Base-by-base conservation (phyloP, 2,113 vertebrate genomes). In the Melanotaenia duboulayi region DNA sequence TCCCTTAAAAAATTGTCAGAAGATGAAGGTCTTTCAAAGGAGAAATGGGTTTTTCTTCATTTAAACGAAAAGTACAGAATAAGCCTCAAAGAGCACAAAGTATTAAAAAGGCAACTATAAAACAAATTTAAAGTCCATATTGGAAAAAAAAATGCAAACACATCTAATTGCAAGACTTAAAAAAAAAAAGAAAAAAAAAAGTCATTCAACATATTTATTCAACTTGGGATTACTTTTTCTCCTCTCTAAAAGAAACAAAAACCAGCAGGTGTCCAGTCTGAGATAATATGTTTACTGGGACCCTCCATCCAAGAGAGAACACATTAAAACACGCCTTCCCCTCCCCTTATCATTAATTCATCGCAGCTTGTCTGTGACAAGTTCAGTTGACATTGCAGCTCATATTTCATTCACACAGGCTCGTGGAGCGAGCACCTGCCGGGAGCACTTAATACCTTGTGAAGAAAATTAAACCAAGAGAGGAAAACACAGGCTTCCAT, bases 371-470 rank as follows among this genome's bases (percentile, higher is more conserved):
- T 91, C 84, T 85, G 84, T 90, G 90, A 91, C 91, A 92, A 90
- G 88, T 91, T 91, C 75, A 87, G 90, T 90, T 91, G 90, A 92
- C 91, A 89, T 88, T 76, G 88, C 77, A 65, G 82, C 88, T 91
- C 89, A 89, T 90, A 89, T 91, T 91, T 91, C 90, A 91, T 91
- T 90, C 86, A 87, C 86, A 72, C 76, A 64, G 76, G 80, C 78
- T 75, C 52, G 68, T 63, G 61, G 80, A 74, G 82, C 61, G 68
- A 74, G 79, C 86, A 90, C 90, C 87, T 88, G 91, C 86, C 84
- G 84, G 72, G 35, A 85, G 75, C 88, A 80, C 85, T 88, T 86
- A 90, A 89, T 85, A 73, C 76, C 84, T 72, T 13, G 71, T 14
- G 48, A 83, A 77, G 70, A 81, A 84, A 89, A 82, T 80, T 0